Evolutionary conservation across 2,797 vertebrate genomes (phyloP).

Genomic region (Betta splendens): DNA sequence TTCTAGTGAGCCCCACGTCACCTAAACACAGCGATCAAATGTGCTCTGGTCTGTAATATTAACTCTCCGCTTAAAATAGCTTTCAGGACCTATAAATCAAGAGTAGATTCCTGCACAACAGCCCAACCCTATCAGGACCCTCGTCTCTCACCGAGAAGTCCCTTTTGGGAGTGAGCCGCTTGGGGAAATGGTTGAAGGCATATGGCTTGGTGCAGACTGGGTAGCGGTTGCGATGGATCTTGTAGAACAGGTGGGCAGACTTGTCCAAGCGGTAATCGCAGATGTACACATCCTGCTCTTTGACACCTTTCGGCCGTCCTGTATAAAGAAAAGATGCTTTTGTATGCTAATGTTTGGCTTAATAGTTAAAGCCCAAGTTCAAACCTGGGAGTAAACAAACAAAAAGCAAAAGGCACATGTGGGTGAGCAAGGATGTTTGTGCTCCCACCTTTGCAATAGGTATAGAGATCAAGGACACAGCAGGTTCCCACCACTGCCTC

Average conservation of each 20-base stretch:
- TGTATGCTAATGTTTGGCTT: not conserved
- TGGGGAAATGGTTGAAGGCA: constrained; percentile 98
- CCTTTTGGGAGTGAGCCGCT: constrained; percentile 93
- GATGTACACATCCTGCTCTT: constrained; percentile 97
- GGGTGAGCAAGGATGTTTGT: not conserved
- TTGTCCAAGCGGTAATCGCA: constrained; percentile 98
- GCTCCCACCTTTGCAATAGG: constrained; percentile 92
- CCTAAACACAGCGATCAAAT: constrained; percentile 4
- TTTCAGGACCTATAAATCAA: constrained; percentile 39
- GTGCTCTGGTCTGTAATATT: constrained; percentile 25
- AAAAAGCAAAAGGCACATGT: not conserved
- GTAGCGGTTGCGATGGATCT: constrained; percentile 98
- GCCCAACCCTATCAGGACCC: not conserved
- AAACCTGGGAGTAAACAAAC: not conserved
- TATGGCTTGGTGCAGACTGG: constrained; percentile 97
- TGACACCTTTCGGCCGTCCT: constrained; percentile 96
- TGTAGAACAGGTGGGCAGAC: constrained; percentile 98
- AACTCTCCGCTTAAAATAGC: constrained; percentile 34
- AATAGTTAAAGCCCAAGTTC: not conserved
- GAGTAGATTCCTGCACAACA: constrained; percentile 19
- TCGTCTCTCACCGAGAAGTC: constrained; percentile 91
- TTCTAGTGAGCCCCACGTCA: constrained; percentile 1
- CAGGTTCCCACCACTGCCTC: constrained; percentile 97
- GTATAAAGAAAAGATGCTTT: constrained; percentile 17
- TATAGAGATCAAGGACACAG: constrained; percentile 96